phyloP scores from a whole-genome alignment of 2,797 vertebrate genomes.

The Chiroxiphia lanceolata region DNA sequence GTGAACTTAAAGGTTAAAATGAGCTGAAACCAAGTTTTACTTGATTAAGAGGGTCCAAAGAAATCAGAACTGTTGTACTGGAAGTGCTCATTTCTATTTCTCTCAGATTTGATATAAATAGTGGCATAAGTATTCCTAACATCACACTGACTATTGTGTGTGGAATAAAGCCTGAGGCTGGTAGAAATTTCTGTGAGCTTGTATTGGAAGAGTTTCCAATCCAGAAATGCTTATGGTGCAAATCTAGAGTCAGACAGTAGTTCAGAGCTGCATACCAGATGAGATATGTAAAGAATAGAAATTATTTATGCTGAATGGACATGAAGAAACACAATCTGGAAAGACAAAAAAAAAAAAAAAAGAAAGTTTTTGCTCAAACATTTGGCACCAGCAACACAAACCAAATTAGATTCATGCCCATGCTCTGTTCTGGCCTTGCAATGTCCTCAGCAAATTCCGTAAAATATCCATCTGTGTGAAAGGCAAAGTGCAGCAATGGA shows the following conservation, averaged over 20 bases:
- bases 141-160: not conserved
- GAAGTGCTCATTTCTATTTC: not conserved
- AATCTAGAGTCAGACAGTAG: not conserved
- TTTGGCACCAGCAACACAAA: not conserved
- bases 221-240: not conserved
- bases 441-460: slow-evolving; percentile 2
- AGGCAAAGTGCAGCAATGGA: not conserved
- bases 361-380: not conserved
- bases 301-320: not conserved
- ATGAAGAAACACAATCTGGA: not conserved
- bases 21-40: not conserved
- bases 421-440: not conserved
- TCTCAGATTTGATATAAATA: not conserved
- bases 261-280: not conserved
- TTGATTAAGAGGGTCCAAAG: not conserved
- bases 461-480: not conserved
- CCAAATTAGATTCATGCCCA: slow-evolving; percentile 22
- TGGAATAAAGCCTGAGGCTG: not conserved
- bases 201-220: not conserved
- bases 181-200: not conserved
- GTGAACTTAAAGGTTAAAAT: not conserved
- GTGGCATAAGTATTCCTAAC: not conserved
- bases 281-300: not conserved
- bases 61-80: not conserved
- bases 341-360: not conserved